Base-by-base conservation (phyloP, 2,113 vertebrate genomes). In the Paradoxurus hermaphroditus region DNA sequence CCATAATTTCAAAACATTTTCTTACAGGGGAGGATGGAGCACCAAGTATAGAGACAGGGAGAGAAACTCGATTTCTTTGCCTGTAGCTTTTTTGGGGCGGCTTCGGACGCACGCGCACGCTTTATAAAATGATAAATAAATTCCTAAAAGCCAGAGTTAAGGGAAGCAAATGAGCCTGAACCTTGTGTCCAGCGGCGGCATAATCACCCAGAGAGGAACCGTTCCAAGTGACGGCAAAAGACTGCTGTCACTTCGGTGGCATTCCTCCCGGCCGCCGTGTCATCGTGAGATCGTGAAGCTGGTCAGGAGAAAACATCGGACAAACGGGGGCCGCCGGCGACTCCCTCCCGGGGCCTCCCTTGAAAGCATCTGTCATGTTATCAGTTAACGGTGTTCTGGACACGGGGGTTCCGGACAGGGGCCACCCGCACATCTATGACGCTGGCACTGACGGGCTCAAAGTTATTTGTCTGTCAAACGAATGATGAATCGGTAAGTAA, bases 201-300 rank as follows among this genome's bases (percentile, higher is more conserved):
- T 29, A 15, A 67, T 11, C 36, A 18, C 27, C 7, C 36, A 31
- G 34, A 8, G 18, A 18, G 56, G 85, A 90, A 59, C 21, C 1
- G 1, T 29, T 39, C 11, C 4, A 15, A 36, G 19, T 18, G 49
- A 85, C 53, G 63, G 85, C n/a, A 13, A 36, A 62, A 62, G 88
- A 81, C 19, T 11, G 19, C 13, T 2, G 9, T 29, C 62, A 34
- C 6, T 19, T 89, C 8, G 0, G 2, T 3, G 14, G 2, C 19
- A 9, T 13, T 36, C 9, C 9, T 49, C n/a, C 4, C 14, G 15
- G 0, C 4, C 5, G 7, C 81, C 3, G 0, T 1, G 1, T 7
- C 3, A 1, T 53, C 11, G 14, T 14, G 49, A 36, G 53, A 11
- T 31, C 3, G 11, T 0, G 62, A 25, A 19, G 59, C 46, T 19